Evolutionary conservation across 2,888 invertebrate species (phyloP).

Genomic region (Pherbina coryleti): DNA sequence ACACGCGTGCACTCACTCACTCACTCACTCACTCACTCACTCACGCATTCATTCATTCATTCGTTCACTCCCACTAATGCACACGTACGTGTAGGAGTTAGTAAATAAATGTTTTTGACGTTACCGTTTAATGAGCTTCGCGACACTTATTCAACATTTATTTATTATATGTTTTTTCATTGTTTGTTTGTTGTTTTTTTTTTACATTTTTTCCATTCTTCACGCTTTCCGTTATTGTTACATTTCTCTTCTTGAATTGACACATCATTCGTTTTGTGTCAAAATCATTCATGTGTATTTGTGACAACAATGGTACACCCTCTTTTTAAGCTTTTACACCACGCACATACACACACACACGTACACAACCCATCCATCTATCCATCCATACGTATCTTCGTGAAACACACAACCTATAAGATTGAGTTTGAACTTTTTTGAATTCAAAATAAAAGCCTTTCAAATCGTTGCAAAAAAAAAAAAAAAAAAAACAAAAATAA

Average conservation of each 20-base stretch:
- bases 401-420: neutral
- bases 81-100: neutral
- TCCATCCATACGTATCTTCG: too few relatives aligned
- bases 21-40: conserved; percentile 29
- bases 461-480: neutral
- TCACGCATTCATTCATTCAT: neutral
- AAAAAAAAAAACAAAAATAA: neutral
- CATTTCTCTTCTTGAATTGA: conserved; percentile 22
- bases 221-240: neutral
- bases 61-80: neutral
- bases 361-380: neutral
- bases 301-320: neutral
- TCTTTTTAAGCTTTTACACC: too few relatives aligned
- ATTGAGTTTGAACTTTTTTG: neutral
- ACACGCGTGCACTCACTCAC: conserved; percentile 41
- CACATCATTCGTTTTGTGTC: conserved; percentile 29
- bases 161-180: neutral
- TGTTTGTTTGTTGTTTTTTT: neutral
- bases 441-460: neutral
- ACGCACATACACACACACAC: neutral
- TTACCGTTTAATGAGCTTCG: conserved; percentile 24
- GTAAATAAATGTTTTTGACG: neutral
- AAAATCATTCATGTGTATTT: conserved; percentile 7
- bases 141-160: conserved; percentile 23
- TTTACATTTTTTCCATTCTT: neutral